These are phyloP conservation scores for Lochmaea crataegi DNA, from an alignment of 2,888 invertebrate genomes.

Conservation along the genomic window DNA sequence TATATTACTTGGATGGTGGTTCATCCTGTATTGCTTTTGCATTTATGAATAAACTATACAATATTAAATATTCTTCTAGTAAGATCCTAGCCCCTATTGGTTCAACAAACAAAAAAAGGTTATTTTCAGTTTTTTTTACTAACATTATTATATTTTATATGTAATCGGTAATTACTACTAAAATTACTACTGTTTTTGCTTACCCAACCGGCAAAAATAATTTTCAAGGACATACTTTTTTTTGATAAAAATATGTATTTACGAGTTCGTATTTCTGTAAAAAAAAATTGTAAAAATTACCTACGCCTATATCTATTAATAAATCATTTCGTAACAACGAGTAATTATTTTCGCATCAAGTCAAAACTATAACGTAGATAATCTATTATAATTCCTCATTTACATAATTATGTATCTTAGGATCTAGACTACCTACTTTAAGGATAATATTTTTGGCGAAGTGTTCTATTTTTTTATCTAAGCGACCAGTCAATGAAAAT, in stretches of 20 bases:
- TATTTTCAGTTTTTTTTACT: too few species aligned
- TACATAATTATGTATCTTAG: neutral
- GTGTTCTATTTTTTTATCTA: neutral
- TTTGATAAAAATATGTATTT: neutral
- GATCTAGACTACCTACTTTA: neutral
- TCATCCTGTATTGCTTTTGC: too few species aligned
- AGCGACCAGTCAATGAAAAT: neutral
- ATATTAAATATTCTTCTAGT: too few species aligned
- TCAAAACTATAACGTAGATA: neutral
- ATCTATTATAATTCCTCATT: neutral
- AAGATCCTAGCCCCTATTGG: too few species aligned
- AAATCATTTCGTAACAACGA: neutral
- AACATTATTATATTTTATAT: too few species aligned
- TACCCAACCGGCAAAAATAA: too few species aligned
- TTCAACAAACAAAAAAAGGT: too few species aligned
- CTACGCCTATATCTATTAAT: neutral
- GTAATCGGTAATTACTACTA: too few species aligned
- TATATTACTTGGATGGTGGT: too few species aligned
- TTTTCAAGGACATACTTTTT: neutral
- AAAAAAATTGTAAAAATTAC: constrained; percentile 4
- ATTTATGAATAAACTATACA: too few species aligned
- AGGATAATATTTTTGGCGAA: neutral
- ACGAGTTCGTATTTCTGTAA: neutral
- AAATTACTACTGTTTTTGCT: too few species aligned
- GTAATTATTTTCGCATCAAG: constrained; percentile 8